Conservation (phyloP, 2,888 invertebrate species). For the Hanleya hanleyi region DNA sequence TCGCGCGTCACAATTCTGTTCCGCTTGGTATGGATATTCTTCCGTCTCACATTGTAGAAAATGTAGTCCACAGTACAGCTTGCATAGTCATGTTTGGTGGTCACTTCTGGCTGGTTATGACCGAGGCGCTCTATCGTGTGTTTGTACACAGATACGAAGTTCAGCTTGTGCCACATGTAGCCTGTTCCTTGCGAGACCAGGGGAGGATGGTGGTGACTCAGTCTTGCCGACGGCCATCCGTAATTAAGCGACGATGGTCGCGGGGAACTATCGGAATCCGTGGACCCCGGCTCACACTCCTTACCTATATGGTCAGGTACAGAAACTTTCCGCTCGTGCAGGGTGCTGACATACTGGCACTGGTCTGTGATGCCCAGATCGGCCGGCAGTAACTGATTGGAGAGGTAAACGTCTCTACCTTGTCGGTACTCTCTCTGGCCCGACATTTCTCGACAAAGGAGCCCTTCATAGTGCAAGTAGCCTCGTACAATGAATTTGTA, state of each 20-base stretch:
- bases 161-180: constrained; percentile 80
- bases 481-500: constrained; percentile 82
- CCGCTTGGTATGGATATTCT: constrained; percentile 23
- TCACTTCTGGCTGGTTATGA: constrained; percentile 78
- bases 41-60: constrained; percentile 78
- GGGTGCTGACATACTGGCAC: constrained; percentile 69
- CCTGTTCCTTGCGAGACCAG: constrained; percentile 78
- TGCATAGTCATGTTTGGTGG: constrained; percentile 88
- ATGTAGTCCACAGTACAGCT: constrained; percentile 86
- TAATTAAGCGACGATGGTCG: neutral
- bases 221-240: neutral
- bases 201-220: neutral
- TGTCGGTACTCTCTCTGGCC: constrained; percentile 63
- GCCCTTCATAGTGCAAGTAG: constrained; percentile 74
- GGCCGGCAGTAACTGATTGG: constrained; percentile 66
- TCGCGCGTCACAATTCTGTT: constrained; percentile 26
- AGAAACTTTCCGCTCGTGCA: constrained; percentile 15
- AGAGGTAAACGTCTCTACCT: constrained; percentile 29
- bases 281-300: neutral
- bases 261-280: neutral
- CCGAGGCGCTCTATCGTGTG: constrained; percentile 69
- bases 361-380: constrained; percentile 74
- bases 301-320: neutral
- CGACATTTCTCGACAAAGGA: constrained; percentile 64
- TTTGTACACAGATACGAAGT: constrained; percentile 82